Base-by-base conservation (phyloP, 1,140 invertebrate species). In the Nautilus pompilius region DNA sequence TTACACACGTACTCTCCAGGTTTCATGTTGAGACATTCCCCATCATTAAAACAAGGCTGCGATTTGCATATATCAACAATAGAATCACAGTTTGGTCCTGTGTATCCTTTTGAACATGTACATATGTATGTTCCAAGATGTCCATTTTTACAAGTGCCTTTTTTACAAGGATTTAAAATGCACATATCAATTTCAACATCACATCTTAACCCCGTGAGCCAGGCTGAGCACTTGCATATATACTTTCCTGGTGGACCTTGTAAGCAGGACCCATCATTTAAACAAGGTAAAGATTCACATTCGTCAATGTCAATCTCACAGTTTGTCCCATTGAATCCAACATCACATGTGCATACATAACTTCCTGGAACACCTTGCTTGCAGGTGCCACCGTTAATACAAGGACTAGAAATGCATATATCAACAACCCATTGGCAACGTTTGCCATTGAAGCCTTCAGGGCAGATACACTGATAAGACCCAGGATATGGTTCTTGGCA, bases 291-390 rank as follows among this genome's bases (percentile, higher is more conserved):
- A 4, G 60, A 70, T 33, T 67, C 63, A 69, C 72, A 74, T 0
- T 68, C 46, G 10, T 65, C 60, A 4, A 65, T 45, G n/a, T 45
- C 28, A 0, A 34, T 54, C 4, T 70, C 65, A 69, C 72, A 74
- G 0, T 62, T 56, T 36, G 17, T 60, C 60, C 72, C 72, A 26
- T 59, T 60, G 24, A 65, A 74, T 2, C 96, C 95, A 63, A 88
- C 82, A 62, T 88, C 84, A 84, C 96, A 99, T 73, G 91, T 88
- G 84, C 96, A 99, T 24, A 53, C 54, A 62, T 69, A 73, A 6
- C 57, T 67, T 26, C 70, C 64, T 22, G 61, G 71, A 10, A 45
- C 36, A 88, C 29, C 80, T 64, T 29, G 92, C 41, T 53, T 34
- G 58, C 73, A 75, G n/a, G 66, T 59, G 20, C 62, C 73, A 20